Evolutionary conservation across 30 jellyfish, hydroid and myxozoan genomes (phyloP).

Genomic region (Morbakka virulenta): DNA sequence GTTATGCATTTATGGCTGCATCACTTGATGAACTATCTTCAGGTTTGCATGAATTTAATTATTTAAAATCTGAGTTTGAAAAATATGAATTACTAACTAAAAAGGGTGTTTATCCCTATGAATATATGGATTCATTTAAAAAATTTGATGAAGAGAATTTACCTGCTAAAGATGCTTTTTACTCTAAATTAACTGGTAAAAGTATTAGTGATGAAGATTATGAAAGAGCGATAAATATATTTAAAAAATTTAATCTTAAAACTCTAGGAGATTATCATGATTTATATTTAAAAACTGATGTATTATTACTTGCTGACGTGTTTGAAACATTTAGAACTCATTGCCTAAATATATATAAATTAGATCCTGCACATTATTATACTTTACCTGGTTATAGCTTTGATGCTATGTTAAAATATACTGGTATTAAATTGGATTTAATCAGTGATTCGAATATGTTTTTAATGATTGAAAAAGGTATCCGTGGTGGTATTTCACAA

Average conservation of each 20-base stretch:
- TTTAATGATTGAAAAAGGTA: slow-evolving; percentile 34
- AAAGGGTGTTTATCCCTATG: slow-evolving; percentile 72
- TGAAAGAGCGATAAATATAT: slow-evolving; percentile 21
- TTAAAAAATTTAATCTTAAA: not conserved
- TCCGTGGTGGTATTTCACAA: slow-evolving; percentile 31
- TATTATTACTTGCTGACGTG: slow-evolving; percentile 40
- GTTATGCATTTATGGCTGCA: slow-evolving; percentile 26
- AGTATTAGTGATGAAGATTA: slow-evolving; percentile 32
- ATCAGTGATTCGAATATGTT: slow-evolving; percentile 10
- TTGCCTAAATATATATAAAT: slow-evolving; percentile 10
- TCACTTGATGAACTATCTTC: slow-evolving; percentile 24
- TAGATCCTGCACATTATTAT: slow-evolving; percentile 41
- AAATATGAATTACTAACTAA: slow-evolving; percentile 41
- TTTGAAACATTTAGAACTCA: slow-evolving; percentile 17
- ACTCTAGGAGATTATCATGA: slow-evolving; percentile 28
- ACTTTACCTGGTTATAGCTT: slow-evolving; percentile 58
- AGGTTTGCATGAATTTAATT: not conserved
- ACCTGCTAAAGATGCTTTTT: slow-evolving; percentile 28
- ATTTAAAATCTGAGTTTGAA: not conserved
- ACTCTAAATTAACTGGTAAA: not conserved
- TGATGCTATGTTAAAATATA: slow-evolving; percentile 30
- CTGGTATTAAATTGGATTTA: slow-evolving; percentile 26
- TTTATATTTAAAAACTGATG: slow-evolving; percentile 33
- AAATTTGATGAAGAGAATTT: slow-evolving; percentile 28
- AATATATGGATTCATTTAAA: slow-evolving; percentile 25